phyloP scores from a whole-genome alignment of 2,888 invertebrate species.

The Peribatodes rhomboidaria region DNA sequence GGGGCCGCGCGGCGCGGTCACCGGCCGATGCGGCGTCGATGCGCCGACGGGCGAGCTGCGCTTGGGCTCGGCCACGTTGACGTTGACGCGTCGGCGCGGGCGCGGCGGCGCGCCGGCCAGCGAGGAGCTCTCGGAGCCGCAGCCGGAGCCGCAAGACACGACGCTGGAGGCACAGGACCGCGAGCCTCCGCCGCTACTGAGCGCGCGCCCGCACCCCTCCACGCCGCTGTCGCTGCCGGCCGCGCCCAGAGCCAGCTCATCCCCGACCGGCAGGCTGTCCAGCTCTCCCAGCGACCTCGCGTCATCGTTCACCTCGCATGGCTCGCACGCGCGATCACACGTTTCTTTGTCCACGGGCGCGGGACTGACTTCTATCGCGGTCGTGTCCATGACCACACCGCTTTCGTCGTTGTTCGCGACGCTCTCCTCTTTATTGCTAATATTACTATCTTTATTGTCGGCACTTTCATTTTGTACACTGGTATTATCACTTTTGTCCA shows the following conservation, averaged over 20 bases:
- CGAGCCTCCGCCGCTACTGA: slow-evolving; percentile 89
- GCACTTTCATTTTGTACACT: slow-evolving; percentile 59
- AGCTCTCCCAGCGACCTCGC: slow-evolving; percentile 77
- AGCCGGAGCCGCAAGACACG: slow-evolving; percentile 92
- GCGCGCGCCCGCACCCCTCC: slow-evolving; percentile 90
- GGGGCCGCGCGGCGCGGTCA: slow-evolving; percentile 80
- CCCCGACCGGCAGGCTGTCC: slow-evolving; percentile 78
- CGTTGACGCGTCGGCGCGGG: slow-evolving; percentile 86
- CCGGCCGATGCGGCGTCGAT: slow-evolving; percentile 79
- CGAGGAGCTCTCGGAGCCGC: slow-evolving; percentile 93
- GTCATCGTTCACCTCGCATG: slow-evolving; percentile 75
- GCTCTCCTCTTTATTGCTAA: slow-evolving; percentile 51
- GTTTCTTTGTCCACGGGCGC: slow-evolving; percentile 60
- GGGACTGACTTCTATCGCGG: slow-evolving; percentile 52
- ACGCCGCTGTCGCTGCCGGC: slow-evolving; percentile 94
- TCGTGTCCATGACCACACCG: slow-evolving; percentile 50
- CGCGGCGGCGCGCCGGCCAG: slow-evolving; percentile 85
- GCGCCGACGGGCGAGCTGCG: slow-evolving; percentile 83
- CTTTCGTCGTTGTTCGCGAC: slow-evolving; percentile 58
- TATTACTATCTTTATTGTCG: slow-evolving; percentile 53
- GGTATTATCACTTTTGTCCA: slow-evolving; percentile 50
- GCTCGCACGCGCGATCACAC: slow-evolving; percentile 63
- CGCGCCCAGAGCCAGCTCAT: slow-evolving; percentile 76
- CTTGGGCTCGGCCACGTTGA: slow-evolving; percentile 84
- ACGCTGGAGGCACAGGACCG: slow-evolving; percentile 92